A percentile compares a stretch with the other conserved stretches of the same genome.
Evolutionary conservation across 2,888 invertebrate genomes (phyloP).

Genomic region (Heliconius cydno): DNA sequence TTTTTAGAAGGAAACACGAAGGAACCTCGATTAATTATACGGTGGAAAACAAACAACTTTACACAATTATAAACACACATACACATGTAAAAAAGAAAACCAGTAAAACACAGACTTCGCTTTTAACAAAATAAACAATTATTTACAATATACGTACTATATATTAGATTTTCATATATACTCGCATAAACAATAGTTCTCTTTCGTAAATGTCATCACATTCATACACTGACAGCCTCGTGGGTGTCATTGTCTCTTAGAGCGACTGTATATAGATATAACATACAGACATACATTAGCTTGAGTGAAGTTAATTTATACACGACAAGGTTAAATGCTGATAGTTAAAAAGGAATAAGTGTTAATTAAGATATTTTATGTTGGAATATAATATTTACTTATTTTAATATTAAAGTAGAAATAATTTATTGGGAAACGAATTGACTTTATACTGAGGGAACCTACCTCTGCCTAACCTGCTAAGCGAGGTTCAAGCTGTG

Average conservation of each 20-base stretch:
- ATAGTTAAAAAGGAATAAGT: neutral
- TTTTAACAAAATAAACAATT: too few relatives aligned
- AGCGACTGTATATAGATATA: neutral
- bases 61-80: too few relatives aligned
- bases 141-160: neutral
- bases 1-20: too few relatives aligned
- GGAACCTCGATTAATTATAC: too few relatives aligned
- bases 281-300: neutral
- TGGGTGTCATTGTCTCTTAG: constrained; percentile 15
- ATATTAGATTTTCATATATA: neutral
- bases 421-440: neutral
- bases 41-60: too few relatives aligned
- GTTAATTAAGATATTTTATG: neutral
- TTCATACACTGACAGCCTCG: constrained; percentile 12
- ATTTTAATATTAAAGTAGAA: neutral
- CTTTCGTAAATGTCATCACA: constrained; percentile 4
- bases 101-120: too few relatives aligned
- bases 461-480: neutral
- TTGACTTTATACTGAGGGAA: neutral
- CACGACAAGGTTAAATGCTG: neutral
- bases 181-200: neutral
- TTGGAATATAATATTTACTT: neutral
- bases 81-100: neutral
- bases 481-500: neutral
- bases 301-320: neutral